These are phyloP conservation scores for Dicycla oo DNA, from an alignment of 2,888 invertebrate species.

Conservation along the genomic window DNA sequence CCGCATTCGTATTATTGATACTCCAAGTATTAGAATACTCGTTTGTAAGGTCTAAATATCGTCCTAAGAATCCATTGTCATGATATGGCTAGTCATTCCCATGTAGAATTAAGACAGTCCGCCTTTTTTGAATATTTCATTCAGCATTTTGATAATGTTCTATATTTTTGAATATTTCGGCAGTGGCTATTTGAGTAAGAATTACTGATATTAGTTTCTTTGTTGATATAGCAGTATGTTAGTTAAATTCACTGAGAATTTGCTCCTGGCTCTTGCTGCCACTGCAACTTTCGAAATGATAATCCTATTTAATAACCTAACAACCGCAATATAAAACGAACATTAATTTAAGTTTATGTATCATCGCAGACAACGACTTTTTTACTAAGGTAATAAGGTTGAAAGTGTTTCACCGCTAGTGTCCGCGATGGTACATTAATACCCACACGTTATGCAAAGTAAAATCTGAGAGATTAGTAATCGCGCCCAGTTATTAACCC, in stretches of 20 bases:
- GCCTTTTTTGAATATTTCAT: conserved; percentile 49
- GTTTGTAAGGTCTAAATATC: conserved; percentile 52
- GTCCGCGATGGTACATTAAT: neutral
- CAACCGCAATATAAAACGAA: neutral
- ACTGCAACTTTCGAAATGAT: neutral
- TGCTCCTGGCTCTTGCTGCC: neutral
- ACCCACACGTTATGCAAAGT: no score
- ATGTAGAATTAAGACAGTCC: conserved; percentile 48
- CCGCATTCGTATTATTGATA: conserved; percentile 38
- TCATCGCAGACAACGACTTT: no score
- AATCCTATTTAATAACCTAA: neutral
- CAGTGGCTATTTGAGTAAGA: neutral
- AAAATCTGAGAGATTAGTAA: neutral
- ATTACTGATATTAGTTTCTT: neutral
- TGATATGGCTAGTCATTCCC: conserved; percentile 42
- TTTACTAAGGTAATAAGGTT: no score
- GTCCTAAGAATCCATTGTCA: conserved; percentile 51
- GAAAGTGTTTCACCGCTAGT: no score
- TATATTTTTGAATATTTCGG: neutral
- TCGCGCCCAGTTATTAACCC: neutral
- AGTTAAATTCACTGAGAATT: neutral
- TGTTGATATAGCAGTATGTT: neutral
- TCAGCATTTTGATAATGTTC: conserved; percentile 28
- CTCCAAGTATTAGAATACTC: conserved; percentile 44
- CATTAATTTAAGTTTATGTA: neutral